Base-by-base conservation (phyloP, 2,113 vertebrate genomes). In the Phalacrocorax aristotelis region DNA sequence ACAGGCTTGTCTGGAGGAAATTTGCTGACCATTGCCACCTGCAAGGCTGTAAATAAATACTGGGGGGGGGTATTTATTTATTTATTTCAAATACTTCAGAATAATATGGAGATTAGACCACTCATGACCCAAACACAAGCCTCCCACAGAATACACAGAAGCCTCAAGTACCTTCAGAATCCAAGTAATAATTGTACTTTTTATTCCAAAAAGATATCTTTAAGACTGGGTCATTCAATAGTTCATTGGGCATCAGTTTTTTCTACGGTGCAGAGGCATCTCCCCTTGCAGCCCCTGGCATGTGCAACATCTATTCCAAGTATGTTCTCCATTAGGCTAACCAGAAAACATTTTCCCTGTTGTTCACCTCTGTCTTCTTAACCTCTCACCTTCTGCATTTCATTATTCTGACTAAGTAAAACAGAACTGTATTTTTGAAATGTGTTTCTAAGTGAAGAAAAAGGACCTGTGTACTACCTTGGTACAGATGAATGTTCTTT, bases 281-380 rank as follows among this genome's bases (percentile, higher is more conserved):
- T 51, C 20, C 22, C 66, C 22, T 29, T 32, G 26, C 16, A 46
- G 38, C 14, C 38, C 40, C 60, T 62, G 48, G n/a, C 60, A 30
- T 0, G 15, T 62, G 36, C 83, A 95, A 69, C 13, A 34, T 32
- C 46, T 72, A 54, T 86, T 58, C 44, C 54, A 82, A 77, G 14
- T 10, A 26, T 8, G 7, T 42, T 62, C 57, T 61, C 71, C 49
- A 79, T 81, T 62, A 83, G 74, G 22, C 52, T 52, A 66, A 61
- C 20, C 34, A 54, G 51, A 89, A 93, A 97, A 91, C 71, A 84
- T 64, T 72, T 77, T 77, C n/a, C 74, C 62, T 74, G 25, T 27
- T 95, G 54, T 69, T 95, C 94, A 85, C 66, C 27, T 92, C 69
- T 62, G 46, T 51, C 58, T 61, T 95, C 82, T 69, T 77, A 87